A percentile compares a stretch with the other conserved stretches of the same genome.
These are phyloP conservation scores for Trachelus troglodyta DNA, from an alignment of 2,888 invertebrate species.

Conservation along the genomic window DNA sequence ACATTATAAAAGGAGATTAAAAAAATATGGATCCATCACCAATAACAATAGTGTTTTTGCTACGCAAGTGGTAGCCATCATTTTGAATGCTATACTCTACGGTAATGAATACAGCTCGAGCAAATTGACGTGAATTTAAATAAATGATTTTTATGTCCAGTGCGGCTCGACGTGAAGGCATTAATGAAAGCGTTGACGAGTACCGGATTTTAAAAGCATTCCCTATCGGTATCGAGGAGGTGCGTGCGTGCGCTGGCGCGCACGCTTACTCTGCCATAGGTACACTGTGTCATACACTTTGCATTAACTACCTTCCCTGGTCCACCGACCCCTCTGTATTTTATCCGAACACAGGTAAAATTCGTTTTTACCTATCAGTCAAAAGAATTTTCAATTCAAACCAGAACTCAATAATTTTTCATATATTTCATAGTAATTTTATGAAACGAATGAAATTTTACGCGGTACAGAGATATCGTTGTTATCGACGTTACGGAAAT, in stretches of 20 bases:
- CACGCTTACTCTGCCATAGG: not conserved
- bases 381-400: not conserved
- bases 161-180: not conserved
- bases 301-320: not conserved
- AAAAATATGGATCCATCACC: not conserved
- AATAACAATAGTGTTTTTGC: not conserved
- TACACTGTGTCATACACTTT: not conserved
- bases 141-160: slow-evolving; percentile 4
- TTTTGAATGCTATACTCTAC: slow-evolving; percentile 39
- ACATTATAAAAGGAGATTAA: not conserved
- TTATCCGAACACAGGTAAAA: not conserved
- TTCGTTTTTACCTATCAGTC: not conserved
- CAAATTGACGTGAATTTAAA: slow-evolving; percentile 6
- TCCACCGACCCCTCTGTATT: not conserved
- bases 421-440: not conserved
- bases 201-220: not conserved
- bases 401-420: not conserved
- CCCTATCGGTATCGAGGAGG: not conserved
- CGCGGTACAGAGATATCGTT: too few species aligned
- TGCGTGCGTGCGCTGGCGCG: not conserved
- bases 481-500: not conserved
- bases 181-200: not conserved
- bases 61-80: slow-evolving; percentile 26
- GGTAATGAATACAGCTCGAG: not conserved
- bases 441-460: not conserved